Evolutionary conservation across 2,888 invertebrate species (phyloP).

Genomic region (Calameuta pallipes): DNA sequence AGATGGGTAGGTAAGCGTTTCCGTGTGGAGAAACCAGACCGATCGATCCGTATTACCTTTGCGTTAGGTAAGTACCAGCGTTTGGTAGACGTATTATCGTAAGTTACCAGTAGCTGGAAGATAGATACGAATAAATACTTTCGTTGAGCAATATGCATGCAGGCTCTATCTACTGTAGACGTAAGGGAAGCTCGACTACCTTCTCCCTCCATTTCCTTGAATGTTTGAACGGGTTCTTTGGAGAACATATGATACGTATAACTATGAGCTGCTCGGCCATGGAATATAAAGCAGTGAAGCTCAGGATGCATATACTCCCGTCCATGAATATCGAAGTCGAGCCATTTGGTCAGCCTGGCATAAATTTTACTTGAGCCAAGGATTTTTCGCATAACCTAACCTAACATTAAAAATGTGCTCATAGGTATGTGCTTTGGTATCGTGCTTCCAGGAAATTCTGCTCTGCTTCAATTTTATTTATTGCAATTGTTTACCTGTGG

Average conservation of each 20-base stretch:
- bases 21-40: not conserved
- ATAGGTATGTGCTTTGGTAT: not conserved
- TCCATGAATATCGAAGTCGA: conserved; percentile 2
- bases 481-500: not conserved
- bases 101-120: not conserved
- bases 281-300: conserved; percentile 5
- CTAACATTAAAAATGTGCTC: not conserved
- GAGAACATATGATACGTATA: not conserved
- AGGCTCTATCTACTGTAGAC: not conserved
- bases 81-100: not conserved
- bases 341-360: not conserved
- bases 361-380: not conserved
- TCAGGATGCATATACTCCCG: not conserved
- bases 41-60: not conserved
- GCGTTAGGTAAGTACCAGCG: too few species aligned
- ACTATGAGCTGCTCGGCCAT: not conserved
- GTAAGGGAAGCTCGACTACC: not conserved
- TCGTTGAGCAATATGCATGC: not conserved
- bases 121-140: not conserved
- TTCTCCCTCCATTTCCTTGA: not conserved
- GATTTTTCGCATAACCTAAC: not conserved
- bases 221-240: conserved; percentile 3
- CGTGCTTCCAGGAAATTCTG: not conserved
- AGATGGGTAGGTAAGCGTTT: not conserved
- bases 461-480: not conserved